These are phyloP conservation scores for Tenthredo notha DNA, from an alignment of 2,888 invertebrate genomes.

Conservation along the genomic window DNA sequence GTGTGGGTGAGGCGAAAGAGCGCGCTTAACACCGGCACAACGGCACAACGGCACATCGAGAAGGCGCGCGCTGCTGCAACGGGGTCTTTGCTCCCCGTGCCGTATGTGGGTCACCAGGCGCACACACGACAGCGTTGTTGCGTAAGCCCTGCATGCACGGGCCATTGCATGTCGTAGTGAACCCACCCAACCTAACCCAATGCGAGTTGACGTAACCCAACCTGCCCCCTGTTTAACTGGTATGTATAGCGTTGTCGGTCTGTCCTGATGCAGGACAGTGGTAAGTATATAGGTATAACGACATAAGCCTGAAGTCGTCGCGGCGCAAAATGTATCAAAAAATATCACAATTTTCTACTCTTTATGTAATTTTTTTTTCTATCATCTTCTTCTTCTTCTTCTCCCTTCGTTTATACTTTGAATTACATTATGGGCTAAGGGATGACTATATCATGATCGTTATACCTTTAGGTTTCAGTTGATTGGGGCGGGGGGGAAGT, in stretches of 20 bases:
- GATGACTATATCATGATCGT: background rate
- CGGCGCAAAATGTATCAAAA: background rate
- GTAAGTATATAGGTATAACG: background rate
- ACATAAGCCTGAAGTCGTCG: constrained; percentile 17
- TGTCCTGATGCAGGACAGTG: constrained; percentile 22
- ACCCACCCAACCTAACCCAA: constrained; percentile 52
- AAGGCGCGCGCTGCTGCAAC: constrained; percentile 66
- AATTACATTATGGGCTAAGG: background rate
- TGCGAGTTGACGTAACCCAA: constrained; percentile 44
- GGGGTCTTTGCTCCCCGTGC: constrained; percentile 77
- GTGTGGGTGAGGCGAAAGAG: constrained; percentile 52
- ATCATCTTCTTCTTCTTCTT: too few species aligned
- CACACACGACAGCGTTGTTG: constrained; percentile 77
- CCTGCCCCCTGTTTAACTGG: constrained; percentile 46
- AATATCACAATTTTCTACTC: background rate
- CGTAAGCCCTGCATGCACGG: constrained; percentile 77
- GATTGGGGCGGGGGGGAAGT: background rate
- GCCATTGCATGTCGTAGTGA: constrained; percentile 60
- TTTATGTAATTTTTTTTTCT: too few species aligned
- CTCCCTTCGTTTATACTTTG: background rate
- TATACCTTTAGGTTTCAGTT: background rate
- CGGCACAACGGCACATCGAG: background rate
- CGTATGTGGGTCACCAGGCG: constrained; percentile 79
- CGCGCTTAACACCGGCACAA: constrained; percentile 32
- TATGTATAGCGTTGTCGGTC: constrained; percentile 23